Conservation (phyloP, 1,140 invertebrate genomes). For the Drosophila melanica region DNA sequence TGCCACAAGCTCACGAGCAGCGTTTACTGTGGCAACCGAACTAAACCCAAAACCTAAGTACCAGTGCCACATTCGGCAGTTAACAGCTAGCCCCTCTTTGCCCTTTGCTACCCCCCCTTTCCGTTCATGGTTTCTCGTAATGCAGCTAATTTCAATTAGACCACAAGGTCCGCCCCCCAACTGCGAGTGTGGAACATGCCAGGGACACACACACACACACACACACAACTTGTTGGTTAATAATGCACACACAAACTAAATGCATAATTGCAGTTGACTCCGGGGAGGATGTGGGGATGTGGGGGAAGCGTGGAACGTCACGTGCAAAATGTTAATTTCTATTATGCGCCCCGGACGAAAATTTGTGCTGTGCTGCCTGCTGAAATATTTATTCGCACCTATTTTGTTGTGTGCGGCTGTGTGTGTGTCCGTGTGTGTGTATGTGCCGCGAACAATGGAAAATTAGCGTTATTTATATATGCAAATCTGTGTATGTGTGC, state of each 20-base stretch:
- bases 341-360: conserved; percentile 61
- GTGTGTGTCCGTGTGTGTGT: conserved; percentile 11
- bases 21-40: conserved; percentile 41
- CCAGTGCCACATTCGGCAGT: conserved; percentile 34
- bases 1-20: conserved; percentile 24
- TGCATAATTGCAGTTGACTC: conserved; percentile 67
- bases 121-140: conserved; percentile 15
- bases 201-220: conserved; percentile 47
- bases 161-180: conserved; percentile 42
- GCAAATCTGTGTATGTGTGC: conserved; percentile 57
- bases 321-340: conserved; percentile 81
- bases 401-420: conserved; percentile 53
- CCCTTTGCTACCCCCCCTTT: neutral
- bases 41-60: conserved; percentile 39
- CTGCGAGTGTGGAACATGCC: conserved; percentile 32
- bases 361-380: conserved; percentile 49
- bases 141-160: conserved; percentile 78
- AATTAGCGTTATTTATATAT: conserved; percentile 81
- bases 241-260: conserved; percentile 83
- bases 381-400: conserved; percentile 82
- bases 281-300: neutral
- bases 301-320: conserved; percentile 41
- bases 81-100: conserved; percentile 6
- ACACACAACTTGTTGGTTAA: conserved; percentile 74
- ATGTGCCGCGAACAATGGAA: conserved; percentile 59